Percentiles rank a stretch among this genome's conserved stretches.
phyloP scores from a whole-genome alignment of 2,113 vertebrate genomes.

The Oncorhynchus masou region DNA sequence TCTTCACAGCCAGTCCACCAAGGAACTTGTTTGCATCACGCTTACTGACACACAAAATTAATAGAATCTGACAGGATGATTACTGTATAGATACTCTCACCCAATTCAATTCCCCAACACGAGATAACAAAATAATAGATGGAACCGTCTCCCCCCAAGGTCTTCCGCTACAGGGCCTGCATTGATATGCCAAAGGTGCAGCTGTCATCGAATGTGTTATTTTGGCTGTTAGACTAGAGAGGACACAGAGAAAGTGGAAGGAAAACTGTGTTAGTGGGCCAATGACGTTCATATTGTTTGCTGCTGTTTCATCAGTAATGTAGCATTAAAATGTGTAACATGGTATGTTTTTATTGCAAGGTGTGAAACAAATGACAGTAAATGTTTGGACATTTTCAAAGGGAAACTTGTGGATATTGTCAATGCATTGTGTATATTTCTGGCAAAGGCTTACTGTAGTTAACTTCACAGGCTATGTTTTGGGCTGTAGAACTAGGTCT shows the following conservation, averaged over 20 bases:
- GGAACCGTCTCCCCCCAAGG: constrained; percentile 23
- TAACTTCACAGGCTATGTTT: constrained; percentile 13
- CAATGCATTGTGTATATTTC: background rate
- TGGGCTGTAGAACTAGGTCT: constrained; percentile 47
- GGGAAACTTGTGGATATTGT: constrained; percentile 6
- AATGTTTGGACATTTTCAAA: constrained; percentile 16
- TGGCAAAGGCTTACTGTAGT: constrained; percentile 2
- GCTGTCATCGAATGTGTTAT: constrained; percentile 36
- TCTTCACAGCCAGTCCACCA: background rate
- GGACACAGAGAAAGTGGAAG: background rate
- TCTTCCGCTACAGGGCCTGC: constrained; percentile 30
- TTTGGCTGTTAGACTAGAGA: constrained; percentile 27
- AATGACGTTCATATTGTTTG: background rate
- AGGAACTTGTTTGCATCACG: constrained; percentile 29
- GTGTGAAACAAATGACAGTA: background rate
- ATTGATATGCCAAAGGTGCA: constrained; percentile 19
- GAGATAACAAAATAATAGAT: constrained; percentile 56
- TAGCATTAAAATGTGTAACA: background rate
- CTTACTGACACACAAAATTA: constrained; percentile 41
- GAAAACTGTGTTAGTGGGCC: background rate
- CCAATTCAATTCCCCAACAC: constrained; percentile 50
- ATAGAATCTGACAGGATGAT: constrained; percentile 51
- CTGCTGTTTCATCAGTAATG: background rate
- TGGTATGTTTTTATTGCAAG: background rate
- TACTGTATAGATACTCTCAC: constrained; percentile 35